Conservation (phyloP, 2,888 invertebrate species). For the Hoplodrina ambigua region DNA sequence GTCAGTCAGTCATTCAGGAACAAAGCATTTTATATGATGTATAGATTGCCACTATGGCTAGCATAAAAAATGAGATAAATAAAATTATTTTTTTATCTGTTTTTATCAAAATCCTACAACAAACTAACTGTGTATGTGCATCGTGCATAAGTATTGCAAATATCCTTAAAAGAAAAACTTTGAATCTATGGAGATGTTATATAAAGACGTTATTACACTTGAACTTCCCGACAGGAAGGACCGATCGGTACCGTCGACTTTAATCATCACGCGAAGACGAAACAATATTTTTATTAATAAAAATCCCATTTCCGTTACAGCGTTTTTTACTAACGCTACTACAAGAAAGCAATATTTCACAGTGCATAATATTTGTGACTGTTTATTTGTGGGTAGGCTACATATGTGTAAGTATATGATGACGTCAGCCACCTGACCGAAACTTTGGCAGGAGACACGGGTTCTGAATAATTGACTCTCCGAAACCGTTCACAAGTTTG, state of each 20-base stretch:
- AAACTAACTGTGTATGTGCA: no score
- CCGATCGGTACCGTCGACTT: conserved; percentile 19
- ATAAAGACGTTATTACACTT: not conserved
- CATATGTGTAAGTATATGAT: conserved; percentile 75
- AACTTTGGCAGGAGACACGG: conserved; percentile 89
- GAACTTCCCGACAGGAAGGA: conserved; percentile 32
- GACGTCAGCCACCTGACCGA: conserved; percentile 88
- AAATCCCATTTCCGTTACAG: conserved; percentile 18
- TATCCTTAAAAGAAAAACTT: conserved; percentile 6
- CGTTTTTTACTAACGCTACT: conserved; percentile 72
- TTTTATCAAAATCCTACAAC: not conserved
- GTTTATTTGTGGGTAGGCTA: conserved; percentile 76
- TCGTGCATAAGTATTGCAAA: no score
- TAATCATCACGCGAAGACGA: conserved; percentile 1
- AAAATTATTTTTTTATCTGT: no score
- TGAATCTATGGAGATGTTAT: not conserved
- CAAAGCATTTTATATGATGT: no score
- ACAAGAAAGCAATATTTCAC: conserved; percentile 77
- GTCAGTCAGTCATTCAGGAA: no score
- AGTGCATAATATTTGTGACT: conserved; percentile 79
- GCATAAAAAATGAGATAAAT: no score
- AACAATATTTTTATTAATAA: conserved; percentile 2
- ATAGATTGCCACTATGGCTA: no score
- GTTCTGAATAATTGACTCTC: conserved; percentile 86
- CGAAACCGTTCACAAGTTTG: conserved; percentile 83